Base-by-base conservation (phyloP, 2,113 vertebrate species). In the Psittacus erithacus region DNA sequence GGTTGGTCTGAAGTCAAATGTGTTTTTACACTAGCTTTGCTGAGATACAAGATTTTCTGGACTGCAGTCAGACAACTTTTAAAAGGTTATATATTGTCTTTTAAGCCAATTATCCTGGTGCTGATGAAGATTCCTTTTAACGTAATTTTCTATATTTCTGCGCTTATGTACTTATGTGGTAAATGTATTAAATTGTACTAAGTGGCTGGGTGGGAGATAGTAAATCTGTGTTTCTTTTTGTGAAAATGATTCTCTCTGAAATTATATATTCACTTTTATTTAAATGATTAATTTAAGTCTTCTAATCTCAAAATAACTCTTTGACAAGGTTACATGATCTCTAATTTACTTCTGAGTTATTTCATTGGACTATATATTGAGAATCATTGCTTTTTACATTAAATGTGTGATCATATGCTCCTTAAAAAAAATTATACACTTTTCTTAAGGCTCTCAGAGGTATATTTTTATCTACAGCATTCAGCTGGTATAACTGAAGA, bases 81-180 rank as follows among this genome's bases (percentile, higher is more conserved):
- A 63, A 75, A 90, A 86, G 41, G 29, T 75, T 86, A 68, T 49
- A 44, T 90, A 49, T 88, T 82, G n/a, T 68, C 57, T 91, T 79
- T 79, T 41, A 43, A 94, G 31, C 55, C 5, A 33, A 83, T 82
- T 69, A 71, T 85, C 31, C 44, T 73, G 29, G 28, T 93, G 52
- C 8, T 86, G 69, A 88, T 93, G n/a, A 81, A 90, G 77, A 83
- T 95, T 64, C 41, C 78, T 91, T 75, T 81, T 57, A 81, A 93
- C 49, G 31, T 60, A 53, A 71, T 82, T 83, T 83, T 68, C 47
- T 60, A 0, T 75, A 47, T 64, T 93, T 92, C n/a, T 75, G 19
- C 19, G 52, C 28, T 75, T 70, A 63, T 3, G 7, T 50, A 50
- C 24, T 44, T 20, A 64, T 88, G 39, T 68, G 47, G 50, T 65